Base-by-base conservation (phyloP, 2,797 vertebrate species). In the Enteromius argenteus region DNA sequence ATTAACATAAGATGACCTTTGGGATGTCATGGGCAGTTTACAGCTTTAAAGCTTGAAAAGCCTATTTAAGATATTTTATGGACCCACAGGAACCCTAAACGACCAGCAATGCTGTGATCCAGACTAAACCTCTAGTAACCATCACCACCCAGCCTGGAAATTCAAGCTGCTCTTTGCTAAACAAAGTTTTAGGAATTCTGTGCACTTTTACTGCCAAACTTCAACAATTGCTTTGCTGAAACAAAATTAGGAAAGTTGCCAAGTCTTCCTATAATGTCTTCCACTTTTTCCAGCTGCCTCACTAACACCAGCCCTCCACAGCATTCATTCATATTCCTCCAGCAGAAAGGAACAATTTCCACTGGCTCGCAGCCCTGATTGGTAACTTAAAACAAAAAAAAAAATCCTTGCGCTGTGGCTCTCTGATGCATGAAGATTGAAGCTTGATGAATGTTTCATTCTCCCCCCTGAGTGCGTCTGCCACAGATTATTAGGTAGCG, bases 301-400 rank as follows among this genome's bases (percentile, higher is more conserved):
- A 14, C 21, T 39, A 62, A 39, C 30, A 62, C 46, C n/a, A 66
- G 27, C 67, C 39, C 76, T 49, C 69, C 5, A 2, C 69, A 32
- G 49, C 78, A 74, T 73, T 58, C 51, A 84, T 73, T 66, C 58
- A 66, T 39, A 72, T 79, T 66, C 68, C 23, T 58, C 30, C 11
- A 79, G 58, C 83, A 72, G 37, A 37, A 64, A 51, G 56, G 53
- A 73, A 82, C 85, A 84, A 86, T 89, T 86, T 89, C 88, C 91
- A 74, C 78, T 71, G 86, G 86, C 89, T 83, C 84, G 81, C 46
- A 75, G 76, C 83, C 87, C 87, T 90, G 89, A 92, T 91, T 88
- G 89, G 87, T 67, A 80, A 85, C 81, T 66, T 85, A 80, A 85
- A 91, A 87, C 84, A 79, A 87, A 75, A 86, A 89, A 75, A 66